phyloP scores from a whole-genome alignment of 2,113 vertebrate species.

The Spea multiplicata region DNA sequence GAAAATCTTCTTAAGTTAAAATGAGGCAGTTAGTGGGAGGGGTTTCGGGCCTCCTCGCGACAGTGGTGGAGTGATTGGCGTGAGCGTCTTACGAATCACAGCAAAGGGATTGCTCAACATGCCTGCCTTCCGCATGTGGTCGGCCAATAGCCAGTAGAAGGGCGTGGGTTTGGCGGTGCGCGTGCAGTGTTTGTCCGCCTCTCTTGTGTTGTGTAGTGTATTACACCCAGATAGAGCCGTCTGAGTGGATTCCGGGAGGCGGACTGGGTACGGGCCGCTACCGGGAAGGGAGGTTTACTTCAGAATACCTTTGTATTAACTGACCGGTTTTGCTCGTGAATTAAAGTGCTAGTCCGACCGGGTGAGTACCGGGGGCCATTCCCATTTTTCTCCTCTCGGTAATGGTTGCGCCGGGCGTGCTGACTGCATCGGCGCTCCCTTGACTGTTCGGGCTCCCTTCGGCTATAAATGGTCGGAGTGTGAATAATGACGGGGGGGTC shows the following conservation, averaged over 20 bases:
- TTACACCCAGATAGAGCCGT: constrained; percentile 53
- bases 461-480: too few relatives aligned
- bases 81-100: constrained; percentile 32
- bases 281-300: too few relatives aligned
- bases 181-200: constrained; percentile 33
- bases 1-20: constrained; percentile 24
- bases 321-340: too few relatives aligned
- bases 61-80: constrained; percentile 9
- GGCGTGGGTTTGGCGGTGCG: constrained; percentile 48
- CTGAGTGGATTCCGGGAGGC: constrained; percentile 18
- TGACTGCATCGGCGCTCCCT: not conserved
- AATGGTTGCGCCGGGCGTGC: not conserved
- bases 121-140: not conserved
- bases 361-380: not conserved
- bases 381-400: not conserved
- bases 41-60: not conserved
- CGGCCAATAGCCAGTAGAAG: constrained; percentile 11
- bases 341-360: not conserved
- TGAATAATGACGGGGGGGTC: too few relatives aligned
- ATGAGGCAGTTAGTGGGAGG: constrained; percentile 8
- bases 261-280: not conserved
- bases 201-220: constrained; percentile 30
- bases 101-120: not conserved
- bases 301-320: too few relatives aligned
- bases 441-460: not conserved